Percentiles rank a stretch among this genome's conserved stretches.
Evolutionary conservation across 2,797 vertebrate genomes (phyloP).

Genomic region (Anisognathus igniventris): DNA sequence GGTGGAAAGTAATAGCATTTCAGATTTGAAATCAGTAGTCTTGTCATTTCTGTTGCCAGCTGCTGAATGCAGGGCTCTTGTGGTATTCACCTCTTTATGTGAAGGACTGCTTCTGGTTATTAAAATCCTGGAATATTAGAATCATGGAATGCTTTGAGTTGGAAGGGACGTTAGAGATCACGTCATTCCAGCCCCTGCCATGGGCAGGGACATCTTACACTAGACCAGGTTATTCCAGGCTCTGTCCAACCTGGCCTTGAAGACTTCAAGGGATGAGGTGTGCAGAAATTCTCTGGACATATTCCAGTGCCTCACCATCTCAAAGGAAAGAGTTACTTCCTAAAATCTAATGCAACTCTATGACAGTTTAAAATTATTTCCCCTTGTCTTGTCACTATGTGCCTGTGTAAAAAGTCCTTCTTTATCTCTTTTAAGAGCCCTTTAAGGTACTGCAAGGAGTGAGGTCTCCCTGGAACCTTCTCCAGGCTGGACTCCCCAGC

Average conservation of each 20-base stretch:
- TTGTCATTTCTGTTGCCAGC: neutral
- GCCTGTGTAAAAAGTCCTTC: neutral
- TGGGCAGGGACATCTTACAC: no score
- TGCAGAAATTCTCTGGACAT: neutral
- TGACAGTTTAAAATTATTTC: neutral
- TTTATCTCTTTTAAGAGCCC: no score
- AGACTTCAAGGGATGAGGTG: neutral
- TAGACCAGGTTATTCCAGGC: neutral
- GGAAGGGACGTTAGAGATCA: neutral
- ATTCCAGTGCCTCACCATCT: neutral
- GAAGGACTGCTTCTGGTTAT: neutral
- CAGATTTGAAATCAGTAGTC: neutral
- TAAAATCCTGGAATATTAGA: neutral
- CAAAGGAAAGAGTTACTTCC: neutral
- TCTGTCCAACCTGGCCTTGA: neutral
- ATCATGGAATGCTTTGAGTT: neutral
- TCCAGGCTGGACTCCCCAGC: neutral
- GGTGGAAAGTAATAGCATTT: neutral
- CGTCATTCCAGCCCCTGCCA: neutral
- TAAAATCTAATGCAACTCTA: neutral
- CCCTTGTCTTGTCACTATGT: neutral
- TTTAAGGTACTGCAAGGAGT: neutral
- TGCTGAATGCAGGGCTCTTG: neutral
- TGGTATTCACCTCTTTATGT: fast-evolving
- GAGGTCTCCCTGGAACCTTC: neutral